Conservation (phyloP, 1,140 invertebrate genomes). For the Ceratoteleas bidentatus region DNA sequence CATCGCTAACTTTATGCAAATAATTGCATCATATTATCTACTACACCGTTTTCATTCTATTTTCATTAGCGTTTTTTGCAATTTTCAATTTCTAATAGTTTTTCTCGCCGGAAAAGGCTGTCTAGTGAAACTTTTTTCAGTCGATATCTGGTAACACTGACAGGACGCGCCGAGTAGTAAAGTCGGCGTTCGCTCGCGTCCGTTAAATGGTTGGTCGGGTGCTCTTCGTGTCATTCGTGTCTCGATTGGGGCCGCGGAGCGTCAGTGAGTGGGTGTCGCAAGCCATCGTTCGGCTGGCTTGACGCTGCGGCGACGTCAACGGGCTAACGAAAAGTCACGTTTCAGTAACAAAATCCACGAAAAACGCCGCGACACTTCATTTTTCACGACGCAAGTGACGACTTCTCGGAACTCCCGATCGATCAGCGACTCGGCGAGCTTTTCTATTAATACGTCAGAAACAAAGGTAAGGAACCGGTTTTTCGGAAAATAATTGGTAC, state of each 20-base stretch:
- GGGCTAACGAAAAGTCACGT: not conserved
- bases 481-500: too few species aligned
- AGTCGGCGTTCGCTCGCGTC: not conserved
- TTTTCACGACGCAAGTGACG: not conserved
- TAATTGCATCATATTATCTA: too few species aligned
- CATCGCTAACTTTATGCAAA: too few species aligned
- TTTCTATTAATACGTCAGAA: conserved; percentile 1
- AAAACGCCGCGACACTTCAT: not conserved
- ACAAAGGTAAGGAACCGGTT: conserved; percentile 15
- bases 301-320: not conserved
- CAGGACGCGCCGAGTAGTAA: not conserved
- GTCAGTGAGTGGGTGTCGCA: not conserved
- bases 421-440: conserved; percentile 3
- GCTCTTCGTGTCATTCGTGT: conserved; percentile 6
- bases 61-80: too few species aligned
- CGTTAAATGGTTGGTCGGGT: not conserved
- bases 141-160: conserved; percentile 3
- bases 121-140: conserved; percentile 3
- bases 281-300: not conserved
- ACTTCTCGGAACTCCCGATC: not conserved
- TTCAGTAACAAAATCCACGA: not conserved
- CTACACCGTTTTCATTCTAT: too few species aligned
- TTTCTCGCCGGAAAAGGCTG: not conserved
- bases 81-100: too few species aligned
- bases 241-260: conserved; percentile 8